Evolutionary conservation across 2,888 invertebrate species (phyloP).

Genomic region (Hololepta plana): DNA sequence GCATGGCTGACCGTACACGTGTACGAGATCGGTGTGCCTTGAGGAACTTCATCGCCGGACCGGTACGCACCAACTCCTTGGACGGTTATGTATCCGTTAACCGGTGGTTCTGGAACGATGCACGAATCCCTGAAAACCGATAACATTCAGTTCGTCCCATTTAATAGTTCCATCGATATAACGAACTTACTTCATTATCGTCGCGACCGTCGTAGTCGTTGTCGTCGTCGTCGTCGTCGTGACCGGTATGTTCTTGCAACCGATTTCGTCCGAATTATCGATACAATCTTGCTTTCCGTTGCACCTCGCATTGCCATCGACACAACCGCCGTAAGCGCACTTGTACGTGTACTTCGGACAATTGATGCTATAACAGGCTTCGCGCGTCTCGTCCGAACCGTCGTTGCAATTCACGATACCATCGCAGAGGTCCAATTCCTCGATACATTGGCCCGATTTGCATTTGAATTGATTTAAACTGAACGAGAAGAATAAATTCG

Average conservation of each 20-base stretch:
- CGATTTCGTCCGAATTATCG: conserved; percentile 31
- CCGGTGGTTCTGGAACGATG: too few species aligned
- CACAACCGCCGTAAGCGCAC: conserved; percentile 33
- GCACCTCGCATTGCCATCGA: conserved; percentile 32
- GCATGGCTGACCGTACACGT: too few species aligned
- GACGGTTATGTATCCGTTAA: too few species aligned
- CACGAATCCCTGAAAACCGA: too few species aligned
- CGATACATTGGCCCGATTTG: conserved; percentile 24
- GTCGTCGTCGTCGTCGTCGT: background rate
- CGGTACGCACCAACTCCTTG: too few species aligned
- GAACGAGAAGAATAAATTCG: background rate
- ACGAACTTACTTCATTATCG: too few species aligned
- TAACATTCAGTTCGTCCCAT: too few species aligned
- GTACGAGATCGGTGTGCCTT: too few species aligned
- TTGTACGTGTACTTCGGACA: conserved; percentile 29
- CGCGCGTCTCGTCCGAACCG: conserved; percentile 27
- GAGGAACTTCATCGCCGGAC: too few species aligned
- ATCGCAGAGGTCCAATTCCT: conserved; percentile 25
- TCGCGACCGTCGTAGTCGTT: too few species aligned
- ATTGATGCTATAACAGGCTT: conserved; percentile 13
- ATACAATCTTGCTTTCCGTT: conserved; percentile 30
- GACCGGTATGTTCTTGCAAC: conserved; percentile 1
- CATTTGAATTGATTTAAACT: conserved; percentile 16
- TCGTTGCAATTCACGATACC: conserved; percentile 28
- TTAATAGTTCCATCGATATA: too few species aligned